Conservation (phyloP, 2,888 invertebrate species). For the Pammene fasciana region DNA sequence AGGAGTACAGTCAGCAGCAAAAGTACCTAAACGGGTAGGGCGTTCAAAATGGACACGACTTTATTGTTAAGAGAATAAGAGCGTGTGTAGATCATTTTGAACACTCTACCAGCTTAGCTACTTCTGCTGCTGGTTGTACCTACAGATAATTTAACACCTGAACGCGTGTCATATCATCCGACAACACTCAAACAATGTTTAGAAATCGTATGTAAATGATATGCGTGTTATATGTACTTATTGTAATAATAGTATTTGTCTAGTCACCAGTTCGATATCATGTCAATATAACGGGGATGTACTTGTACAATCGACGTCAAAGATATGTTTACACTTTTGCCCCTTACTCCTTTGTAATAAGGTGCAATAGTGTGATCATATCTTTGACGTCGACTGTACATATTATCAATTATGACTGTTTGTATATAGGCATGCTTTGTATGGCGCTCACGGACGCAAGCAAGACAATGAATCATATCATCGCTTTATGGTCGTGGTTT, state of each 20-base stretch:
- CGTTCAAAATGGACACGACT: too few relatives aligned
- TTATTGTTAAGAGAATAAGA: too few relatives aligned
- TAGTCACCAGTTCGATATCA: constrained; percentile 2
- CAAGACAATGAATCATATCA: constrained; percentile 13
- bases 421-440: neutral
- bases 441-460: neutral
- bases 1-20: too few relatives aligned
- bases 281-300: constrained; percentile 18
- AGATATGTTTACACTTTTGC: too few relatives aligned
- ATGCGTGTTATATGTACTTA: constrained; percentile 7
- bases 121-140: neutral
- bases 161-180: neutral
- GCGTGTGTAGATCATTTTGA: too few relatives aligned
- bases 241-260: constrained; percentile 12
- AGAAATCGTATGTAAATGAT: neutral
- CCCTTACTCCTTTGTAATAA: too few relatives aligned
- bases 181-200: neutral
- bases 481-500: neutral
- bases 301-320: too few relatives aligned
- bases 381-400: too few relatives aligned
- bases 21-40: too few relatives aligned
- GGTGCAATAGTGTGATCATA: too few relatives aligned
- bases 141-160: neutral
- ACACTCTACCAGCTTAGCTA: too few relatives aligned
- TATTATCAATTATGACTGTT: neutral